Evolutionary conservation across 1,140 invertebrate species (phyloP), one percentile per base, ranked within the genome.

Genomic region (Planococcus citri): DNA sequence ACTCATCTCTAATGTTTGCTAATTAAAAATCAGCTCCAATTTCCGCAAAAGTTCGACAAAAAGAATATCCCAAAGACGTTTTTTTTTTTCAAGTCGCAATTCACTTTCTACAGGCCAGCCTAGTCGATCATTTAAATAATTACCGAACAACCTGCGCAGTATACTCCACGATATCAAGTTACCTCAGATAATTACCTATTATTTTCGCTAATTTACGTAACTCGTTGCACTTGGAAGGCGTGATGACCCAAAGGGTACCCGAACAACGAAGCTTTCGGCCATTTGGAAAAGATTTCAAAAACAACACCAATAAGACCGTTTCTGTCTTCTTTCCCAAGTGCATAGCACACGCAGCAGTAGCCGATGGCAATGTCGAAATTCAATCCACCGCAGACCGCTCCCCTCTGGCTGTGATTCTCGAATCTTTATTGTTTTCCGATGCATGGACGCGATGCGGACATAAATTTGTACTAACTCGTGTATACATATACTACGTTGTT

Each of bases 401-500:
- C n/a, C n/a, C n/a, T n/a, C n/a, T 37, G 6, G 33, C 33, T 14
- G 33, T 14, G 33, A 14, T 37, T 6, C 33, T 37, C 33, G 6
- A 14, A 37, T 37, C 33, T 51, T 51, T 51, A 51, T 51, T 51
- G 41, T 51, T 51, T 51, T 51, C 41, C 41, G 41, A 51, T 33
- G 29, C 4, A 12, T 33, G 29, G 12, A 51, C 33, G 33, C 33
- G n/a, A n/a, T n/a, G n/a, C n/a, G n/a, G n/a, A n/a, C 60, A 25
- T 64, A 64, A 64, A 64, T 64, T 64, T 25, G 21, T 64, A 64
- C 22, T 17, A n/a, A n/a, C n/a, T n/a, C n/a, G n/a, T 64, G 6
- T 58, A 3, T 58, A 20, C 51, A 20, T 58, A n/a, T 12, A 12
- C 29, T 33, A 3, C 29, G 3, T 33, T 6, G 29, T 6, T 33